Conservation (phyloP, 2,797 vertebrate species). For the Xiphorhynchus erythropygius region DNA sequence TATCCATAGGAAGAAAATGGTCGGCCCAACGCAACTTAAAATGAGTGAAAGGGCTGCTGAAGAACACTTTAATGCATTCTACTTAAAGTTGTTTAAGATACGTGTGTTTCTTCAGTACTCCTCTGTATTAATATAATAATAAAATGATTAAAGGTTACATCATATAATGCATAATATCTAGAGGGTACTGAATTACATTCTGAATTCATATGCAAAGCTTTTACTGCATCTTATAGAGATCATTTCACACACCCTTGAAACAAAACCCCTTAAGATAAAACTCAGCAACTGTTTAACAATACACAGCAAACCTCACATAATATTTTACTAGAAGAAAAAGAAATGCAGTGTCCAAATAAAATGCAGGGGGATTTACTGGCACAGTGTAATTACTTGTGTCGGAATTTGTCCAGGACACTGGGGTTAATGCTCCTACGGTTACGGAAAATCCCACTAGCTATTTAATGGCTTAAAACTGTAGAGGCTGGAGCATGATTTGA, state of each 20-base stretch:
- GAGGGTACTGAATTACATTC: neutral
- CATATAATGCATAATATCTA: neutral
- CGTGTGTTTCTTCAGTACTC: neutral
- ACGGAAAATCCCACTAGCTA: neutral
- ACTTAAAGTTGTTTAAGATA: neutral
- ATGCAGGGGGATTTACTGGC: conserved; percentile 22
- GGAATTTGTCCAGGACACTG: conserved; percentile 36
- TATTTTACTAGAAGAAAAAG: conserved; percentile 6
- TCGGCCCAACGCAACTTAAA: neutral
- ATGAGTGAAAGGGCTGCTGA: neutral
- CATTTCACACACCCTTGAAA: neutral
- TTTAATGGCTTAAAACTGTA: neutral
- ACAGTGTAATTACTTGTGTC: conserved; percentile 29
- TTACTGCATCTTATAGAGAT: neutral
- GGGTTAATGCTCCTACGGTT: neutral
- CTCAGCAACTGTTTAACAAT: neutral
- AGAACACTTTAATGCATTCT: neutral
- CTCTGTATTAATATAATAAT: neutral
- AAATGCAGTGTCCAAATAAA: neutral
- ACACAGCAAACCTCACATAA: neutral
- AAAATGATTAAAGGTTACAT: neutral
- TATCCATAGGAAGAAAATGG: neutral
- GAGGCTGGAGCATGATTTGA: neutral
- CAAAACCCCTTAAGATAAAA: neutral
- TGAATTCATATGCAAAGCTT: neutral